These are phyloP conservation scores for Copsychus sechellarum DNA, from an alignment of 2,113 vertebrate genomes.

Conservation along the genomic window DNA sequence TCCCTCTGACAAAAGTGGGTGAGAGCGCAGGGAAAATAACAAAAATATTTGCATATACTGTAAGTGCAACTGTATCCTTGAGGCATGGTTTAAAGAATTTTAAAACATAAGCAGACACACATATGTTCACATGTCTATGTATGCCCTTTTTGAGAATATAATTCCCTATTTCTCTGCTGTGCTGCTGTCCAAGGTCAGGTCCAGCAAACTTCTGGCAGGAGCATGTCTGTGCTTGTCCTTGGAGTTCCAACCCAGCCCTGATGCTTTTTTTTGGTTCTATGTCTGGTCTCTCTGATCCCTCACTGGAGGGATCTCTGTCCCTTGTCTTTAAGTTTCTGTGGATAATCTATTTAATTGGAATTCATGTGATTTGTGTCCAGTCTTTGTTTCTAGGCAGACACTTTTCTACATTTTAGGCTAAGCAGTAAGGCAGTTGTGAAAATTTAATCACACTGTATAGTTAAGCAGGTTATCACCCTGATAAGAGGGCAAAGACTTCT, in stretches of 20 bases:
- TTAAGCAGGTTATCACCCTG: not conserved
- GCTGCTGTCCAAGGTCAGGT: not conserved
- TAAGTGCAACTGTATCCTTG: not conserved
- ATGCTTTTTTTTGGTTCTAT: not conserved
- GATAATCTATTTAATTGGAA: not conserved
- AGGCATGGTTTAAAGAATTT: not conserved
- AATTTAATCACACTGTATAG: not conserved
- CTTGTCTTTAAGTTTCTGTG: not conserved
- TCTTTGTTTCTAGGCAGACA: not conserved
- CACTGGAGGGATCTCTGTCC: not conserved
- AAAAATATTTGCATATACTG: not conserved
- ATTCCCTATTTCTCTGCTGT: not conserved
- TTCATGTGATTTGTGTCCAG: not conserved
- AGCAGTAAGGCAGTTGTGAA: not conserved
- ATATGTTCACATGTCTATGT: fast-evolving
- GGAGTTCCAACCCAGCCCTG: not conserved
- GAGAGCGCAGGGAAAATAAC: not conserved
- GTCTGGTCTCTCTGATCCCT: not conserved
- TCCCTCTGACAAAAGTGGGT: not conserved
- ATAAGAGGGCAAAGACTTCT: not conserved
- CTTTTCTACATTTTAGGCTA: not conserved
- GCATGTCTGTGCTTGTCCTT: not conserved
- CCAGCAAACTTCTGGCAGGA: not conserved
- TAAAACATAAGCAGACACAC: not conserved
- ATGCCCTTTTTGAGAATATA: not conserved